phyloP scores from a whole-genome alignment of 2,797 vertebrate genomes.

The Acanthopagrus latus region DNA sequence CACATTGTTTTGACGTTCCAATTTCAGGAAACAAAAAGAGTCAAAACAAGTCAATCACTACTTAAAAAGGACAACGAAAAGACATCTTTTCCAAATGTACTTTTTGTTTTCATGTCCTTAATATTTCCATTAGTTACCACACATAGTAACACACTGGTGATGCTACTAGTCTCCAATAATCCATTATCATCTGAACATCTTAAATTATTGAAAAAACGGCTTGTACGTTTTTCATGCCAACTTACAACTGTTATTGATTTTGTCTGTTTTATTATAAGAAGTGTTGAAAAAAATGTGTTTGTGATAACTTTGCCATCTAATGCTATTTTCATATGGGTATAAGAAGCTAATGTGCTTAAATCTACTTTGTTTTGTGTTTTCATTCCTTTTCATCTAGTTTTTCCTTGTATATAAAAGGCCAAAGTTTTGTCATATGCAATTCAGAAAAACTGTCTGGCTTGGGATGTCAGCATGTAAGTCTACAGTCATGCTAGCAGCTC shows the following conservation, averaged over 20 bases:
- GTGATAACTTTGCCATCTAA: conserved; percentile 75
- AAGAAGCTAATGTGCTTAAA: conserved; percentile 73
- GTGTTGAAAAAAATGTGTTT: conserved; percentile 63
- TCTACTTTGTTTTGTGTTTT: conserved; percentile 57
- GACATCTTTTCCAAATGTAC: conserved; percentile 29
- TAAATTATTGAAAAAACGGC: conserved; percentile 77
- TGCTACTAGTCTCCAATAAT: conserved; percentile 53
- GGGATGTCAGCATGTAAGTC: not conserved
- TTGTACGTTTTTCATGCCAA: conserved; percentile 54
- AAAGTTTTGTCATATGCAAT: not conserved
- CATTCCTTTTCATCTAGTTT: conserved; percentile 10
- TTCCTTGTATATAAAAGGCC: not conserved
- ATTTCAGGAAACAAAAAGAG: conserved; percentile 14
- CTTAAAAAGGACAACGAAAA: conserved; percentile 11
- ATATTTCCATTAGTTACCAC: conserved; percentile 23
- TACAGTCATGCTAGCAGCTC: not conserved
- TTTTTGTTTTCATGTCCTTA: conserved; percentile 32
- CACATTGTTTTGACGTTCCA: conserved; percentile 19
- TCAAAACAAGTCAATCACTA: not conserved
- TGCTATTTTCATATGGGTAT: conserved; percentile 81
- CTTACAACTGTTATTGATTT: conserved; percentile 78
- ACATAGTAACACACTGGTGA: conserved; percentile 39
- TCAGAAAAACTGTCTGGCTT: not conserved
- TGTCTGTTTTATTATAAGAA: conserved; percentile 60
- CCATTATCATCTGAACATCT: conserved; percentile 55